Conservation (phyloP, 2,113 vertebrate genomes). For the Myotis yumanensis region DNA sequence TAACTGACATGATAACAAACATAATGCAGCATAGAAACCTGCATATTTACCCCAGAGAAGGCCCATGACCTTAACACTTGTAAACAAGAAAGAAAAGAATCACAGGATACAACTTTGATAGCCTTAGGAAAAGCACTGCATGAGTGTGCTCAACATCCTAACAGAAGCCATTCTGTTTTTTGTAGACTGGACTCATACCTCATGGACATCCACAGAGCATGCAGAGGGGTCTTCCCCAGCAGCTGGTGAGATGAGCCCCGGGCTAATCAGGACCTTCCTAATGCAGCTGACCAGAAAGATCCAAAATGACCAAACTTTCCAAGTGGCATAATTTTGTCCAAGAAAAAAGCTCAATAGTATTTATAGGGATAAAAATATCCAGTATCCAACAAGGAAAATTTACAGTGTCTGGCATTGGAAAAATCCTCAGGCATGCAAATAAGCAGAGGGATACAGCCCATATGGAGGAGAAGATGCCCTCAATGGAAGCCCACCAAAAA, state of each 20-base stretch:
- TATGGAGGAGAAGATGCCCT: background rate
- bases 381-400: background rate
- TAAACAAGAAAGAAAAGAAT: background rate
- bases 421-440: background rate
- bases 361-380: background rate
- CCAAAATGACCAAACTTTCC: background rate
- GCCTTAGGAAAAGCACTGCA: background rate
- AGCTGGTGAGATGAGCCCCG: background rate
- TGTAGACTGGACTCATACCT: background rate
- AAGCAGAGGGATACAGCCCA: background rate
- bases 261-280: too few relatives aligned
- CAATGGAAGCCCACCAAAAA: background rate
- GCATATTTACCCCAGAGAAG: background rate
- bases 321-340: background rate
- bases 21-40: background rate
- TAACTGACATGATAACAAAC: background rate
- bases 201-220: background rate
- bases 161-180: background rate
- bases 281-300: background rate
- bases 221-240: background rate
- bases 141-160: background rate
- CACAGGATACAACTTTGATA: background rate
- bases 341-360: conserved; percentile 6
- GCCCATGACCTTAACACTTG: background rate
- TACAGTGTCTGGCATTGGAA: background rate